Conservation (phyloP, 2,888 invertebrate species). For the Lagria hirta region DNA sequence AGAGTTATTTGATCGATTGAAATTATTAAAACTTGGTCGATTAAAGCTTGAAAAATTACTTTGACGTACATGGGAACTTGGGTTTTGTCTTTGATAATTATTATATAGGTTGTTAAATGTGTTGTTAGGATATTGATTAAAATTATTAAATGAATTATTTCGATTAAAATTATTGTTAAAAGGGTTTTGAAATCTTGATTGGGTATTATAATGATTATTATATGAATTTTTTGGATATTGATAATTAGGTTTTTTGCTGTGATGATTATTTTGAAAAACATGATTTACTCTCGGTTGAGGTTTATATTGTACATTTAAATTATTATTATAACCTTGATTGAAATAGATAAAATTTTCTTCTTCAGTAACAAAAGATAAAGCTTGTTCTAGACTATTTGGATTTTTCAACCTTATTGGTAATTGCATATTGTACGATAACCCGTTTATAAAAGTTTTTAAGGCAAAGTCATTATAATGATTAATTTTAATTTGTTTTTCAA, state of each 20-base stretch:
- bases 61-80: too few relatives aligned
- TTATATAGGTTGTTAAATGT: too few relatives aligned
- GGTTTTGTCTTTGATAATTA: too few relatives aligned
- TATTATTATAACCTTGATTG: slow-evolving; percentile 10
- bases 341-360: slow-evolving; percentile 24
- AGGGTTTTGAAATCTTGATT: not conserved
- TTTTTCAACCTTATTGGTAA: slow-evolving; percentile 19
- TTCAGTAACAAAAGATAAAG: slow-evolving; percentile 16
- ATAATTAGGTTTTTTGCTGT: not conserved
- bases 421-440: slow-evolving; percentile 14
- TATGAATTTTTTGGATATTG: not conserved
- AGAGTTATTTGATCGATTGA: too few relatives aligned
- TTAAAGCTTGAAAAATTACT: too few relatives aligned
- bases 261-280: slow-evolving; percentile 3
- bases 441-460: slow-evolving; percentile 17
- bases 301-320: not conserved
- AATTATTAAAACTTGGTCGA: too few relatives aligned
- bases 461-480: slow-evolving; percentile 14
- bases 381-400: slow-evolving; percentile 20
- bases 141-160: too few relatives aligned
- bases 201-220: not conserved
- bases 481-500: slow-evolving; percentile 6
- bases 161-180: too few relatives aligned
- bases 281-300: too few relatives aligned
- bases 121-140: too few relatives aligned